These are phyloP conservation scores for Lasioglossum pauxillum DNA, from an alignment of 2,888 invertebrate species.

Conservation along the genomic window DNA sequence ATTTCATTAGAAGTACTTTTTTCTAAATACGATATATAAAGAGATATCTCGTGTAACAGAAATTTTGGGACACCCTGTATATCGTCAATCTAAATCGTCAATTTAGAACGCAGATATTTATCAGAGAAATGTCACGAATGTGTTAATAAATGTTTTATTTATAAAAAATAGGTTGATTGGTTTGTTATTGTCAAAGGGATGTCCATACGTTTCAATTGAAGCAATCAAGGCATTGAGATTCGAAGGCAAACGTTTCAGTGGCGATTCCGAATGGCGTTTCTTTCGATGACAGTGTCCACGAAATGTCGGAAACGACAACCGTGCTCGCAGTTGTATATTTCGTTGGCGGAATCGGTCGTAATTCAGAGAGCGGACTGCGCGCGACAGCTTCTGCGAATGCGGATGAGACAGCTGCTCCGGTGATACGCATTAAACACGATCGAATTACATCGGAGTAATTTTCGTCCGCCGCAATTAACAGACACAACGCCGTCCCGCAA, in stretches of 20 bases:
- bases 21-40: too few species aligned
- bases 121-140: too few species aligned
- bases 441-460: constrained; percentile 45
- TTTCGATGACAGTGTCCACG: background rate
- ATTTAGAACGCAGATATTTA: too few species aligned
- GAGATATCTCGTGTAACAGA: too few species aligned
- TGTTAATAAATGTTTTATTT: too few species aligned
- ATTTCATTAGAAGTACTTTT: too few species aligned
- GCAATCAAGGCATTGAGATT: background rate
- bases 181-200: background rate
- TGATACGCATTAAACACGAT: constrained; percentile 34
- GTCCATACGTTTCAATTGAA: background rate
- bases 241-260: background rate
- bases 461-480: constrained; percentile 47
- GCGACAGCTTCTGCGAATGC: constrained; percentile 5
- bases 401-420: constrained; percentile 26
- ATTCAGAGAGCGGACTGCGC: constrained; percentile 2
- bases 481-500: constrained; percentile 36
- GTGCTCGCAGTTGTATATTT: constrained; percentile 5
- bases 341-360: constrained; percentile 9
- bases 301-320: too few species aligned
- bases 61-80: too few species aligned
- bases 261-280: background rate
- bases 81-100: too few species aligned
- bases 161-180: too few species aligned